Conservation (phyloP, 2,113 vertebrate species). For the Myodes glareolus region DNA sequence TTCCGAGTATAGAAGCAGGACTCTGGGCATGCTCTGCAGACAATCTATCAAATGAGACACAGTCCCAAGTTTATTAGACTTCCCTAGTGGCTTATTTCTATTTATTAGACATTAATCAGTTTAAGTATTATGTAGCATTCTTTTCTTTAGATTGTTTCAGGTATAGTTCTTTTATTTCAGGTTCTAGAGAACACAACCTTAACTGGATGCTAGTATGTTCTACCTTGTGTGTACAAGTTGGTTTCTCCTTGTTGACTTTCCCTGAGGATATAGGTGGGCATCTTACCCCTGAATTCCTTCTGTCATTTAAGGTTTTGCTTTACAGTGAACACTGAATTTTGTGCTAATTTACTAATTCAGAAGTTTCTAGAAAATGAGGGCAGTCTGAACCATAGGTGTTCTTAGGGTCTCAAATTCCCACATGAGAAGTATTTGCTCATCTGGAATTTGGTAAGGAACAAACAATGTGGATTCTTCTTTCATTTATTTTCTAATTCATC, state of each 20-base stretch:
- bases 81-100: neutral
- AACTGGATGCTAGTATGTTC: neutral
- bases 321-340: neutral
- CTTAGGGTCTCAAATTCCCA: neutral
- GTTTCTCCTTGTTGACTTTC: constrained; percentile 34
- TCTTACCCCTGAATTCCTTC: neutral
- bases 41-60: neutral
- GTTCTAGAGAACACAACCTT: neutral
- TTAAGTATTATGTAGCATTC: neutral
- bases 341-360: constrained; percentile 4
- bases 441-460: neutral
- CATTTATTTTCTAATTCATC: neutral
- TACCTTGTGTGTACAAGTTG: neutral
- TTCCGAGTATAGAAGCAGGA: too few species aligned
- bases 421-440: neutral
- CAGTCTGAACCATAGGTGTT: neutral
- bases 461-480: neutral
- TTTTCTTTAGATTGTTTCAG: constrained; percentile 17
- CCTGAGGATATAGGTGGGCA: neutral
- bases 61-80: neutral
- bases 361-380: constrained; percentile 16
- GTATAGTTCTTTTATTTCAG: neutral
- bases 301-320: constrained; percentile 3
- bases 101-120: constrained; percentile 8
- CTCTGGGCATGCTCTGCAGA: neutral